Evolutionary conservation across 92 coral and sea anemone genomes (phyloP), one percentile per base, ranked within the genome.

Genomic region (Phenganax marumi): DNA sequence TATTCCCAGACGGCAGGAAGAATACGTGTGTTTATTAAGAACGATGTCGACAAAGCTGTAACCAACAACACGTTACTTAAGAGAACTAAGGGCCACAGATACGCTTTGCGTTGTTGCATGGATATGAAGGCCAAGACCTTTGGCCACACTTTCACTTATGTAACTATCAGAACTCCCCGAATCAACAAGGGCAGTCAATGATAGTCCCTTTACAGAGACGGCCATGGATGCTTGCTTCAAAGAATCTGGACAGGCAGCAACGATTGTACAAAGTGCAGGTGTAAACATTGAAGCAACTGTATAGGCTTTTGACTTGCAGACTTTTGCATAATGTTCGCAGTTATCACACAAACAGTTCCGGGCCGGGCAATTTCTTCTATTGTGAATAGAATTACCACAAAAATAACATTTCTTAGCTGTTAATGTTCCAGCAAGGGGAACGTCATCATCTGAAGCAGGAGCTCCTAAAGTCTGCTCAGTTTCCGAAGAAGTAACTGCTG

Each of bases 301-400:
- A 49, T 21, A 47, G 52, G 24, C 43, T 23, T 75, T 75, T 75
- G 81, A 50, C 71, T 56, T 58, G 33, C 82, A 77, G 51, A 53
- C 82, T 77, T 77, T 22, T 56, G 71, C 82, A 77, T 77, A 77
- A 57, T 77, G 82, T 26, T 22, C 82, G 21, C 82, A 77, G 51
- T 58, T 77, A 12, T 77, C 65, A 25, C 82, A 77, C 47, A 39
- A 53, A 14, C n/a, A 77, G 26, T 77, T 77, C 39, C 82, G 49
- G 24, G 68, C 82, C 16, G 82, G 82, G 50, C 72, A 77, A 39
- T 57, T 77, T 77, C 24, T 65, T 66, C 82, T 77, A 24, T 14
- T 77, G 68, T 56, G 82, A 77, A 77, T 22, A 21, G 82, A 25
- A 73, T 46, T 49, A 7, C 68, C 81, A 75, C 70, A 75, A 63